These are phyloP conservation scores for Paralvinella palmiformis DNA, from an alignment of 1,140 invertebrate species.

Conservation along the genomic window DNA sequence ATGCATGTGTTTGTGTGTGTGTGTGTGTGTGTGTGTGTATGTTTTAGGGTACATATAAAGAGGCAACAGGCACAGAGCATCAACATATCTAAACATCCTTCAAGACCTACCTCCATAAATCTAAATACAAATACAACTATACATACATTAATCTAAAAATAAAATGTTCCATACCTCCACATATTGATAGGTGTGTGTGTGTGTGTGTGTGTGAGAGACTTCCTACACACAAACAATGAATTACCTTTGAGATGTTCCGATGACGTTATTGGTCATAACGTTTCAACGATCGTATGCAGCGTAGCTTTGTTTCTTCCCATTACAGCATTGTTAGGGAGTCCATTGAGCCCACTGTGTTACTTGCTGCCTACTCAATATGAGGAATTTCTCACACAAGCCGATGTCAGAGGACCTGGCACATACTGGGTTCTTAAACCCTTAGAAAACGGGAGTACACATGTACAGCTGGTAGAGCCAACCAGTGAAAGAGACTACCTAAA, in stretches of 20 bases:
- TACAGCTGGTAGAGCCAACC: background rate
- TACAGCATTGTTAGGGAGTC: background rate
- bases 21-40: too few species aligned
- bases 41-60: too few species aligned
- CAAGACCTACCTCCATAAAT: too few species aligned
- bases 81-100: too few species aligned
- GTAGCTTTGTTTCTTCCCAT: too few species aligned
- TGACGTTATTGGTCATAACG: too few species aligned
- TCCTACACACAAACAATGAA: background rate
- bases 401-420: background rate
- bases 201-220: background rate
- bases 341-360: background rate
- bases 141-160: background rate
- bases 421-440: background rate
- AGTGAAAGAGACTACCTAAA: background rate
- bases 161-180: background rate
- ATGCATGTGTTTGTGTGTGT: too few species aligned
- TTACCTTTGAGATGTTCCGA: background rate
- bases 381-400: background rate
- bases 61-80: too few species aligned
- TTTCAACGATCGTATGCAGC: too few species aligned
- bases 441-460: background rate
- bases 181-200: background rate
- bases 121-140: too few species aligned
- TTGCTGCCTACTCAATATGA: background rate